Conservation (phyloP, 37 sponge, comb jelly and placozoan genomes). For the Mnemiopsis leidyi region DNA sequence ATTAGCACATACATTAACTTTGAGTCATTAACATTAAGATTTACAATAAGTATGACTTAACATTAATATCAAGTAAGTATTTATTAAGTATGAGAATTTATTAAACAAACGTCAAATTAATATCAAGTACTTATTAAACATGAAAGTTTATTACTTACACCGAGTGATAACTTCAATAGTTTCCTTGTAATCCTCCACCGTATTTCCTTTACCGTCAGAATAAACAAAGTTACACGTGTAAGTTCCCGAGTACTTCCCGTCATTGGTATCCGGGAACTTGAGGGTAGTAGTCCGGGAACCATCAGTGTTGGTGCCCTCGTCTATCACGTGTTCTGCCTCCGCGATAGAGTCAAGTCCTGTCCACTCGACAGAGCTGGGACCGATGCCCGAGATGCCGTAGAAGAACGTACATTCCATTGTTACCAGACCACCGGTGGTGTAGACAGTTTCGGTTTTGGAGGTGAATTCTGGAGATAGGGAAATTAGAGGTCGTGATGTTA, state of each 20-base stretch:
- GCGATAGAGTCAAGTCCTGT: background rate
- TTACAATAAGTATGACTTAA: too few species aligned
- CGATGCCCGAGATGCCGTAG: background rate
- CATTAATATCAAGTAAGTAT: too few species aligned
- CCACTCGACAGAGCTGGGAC: background rate
- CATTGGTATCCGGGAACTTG: background rate
- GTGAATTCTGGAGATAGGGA: background rate
- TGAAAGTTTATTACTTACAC: too few species aligned
- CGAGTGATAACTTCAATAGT: background rate
- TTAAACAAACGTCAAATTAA: too few species aligned
- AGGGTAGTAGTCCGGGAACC: background rate
- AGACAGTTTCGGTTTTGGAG: background rate
- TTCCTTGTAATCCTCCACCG: background rate
- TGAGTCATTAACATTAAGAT: too few species aligned
- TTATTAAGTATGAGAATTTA: too few species aligned
- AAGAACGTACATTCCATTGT: background rate
- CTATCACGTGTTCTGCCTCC: background rate
- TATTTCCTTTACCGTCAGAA: background rate
- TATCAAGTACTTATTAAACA: too few species aligned
- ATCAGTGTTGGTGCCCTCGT: slow-evolving; percentile 3
- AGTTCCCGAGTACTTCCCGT: background rate
- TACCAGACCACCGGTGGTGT: background rate
- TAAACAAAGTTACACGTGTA: background rate
- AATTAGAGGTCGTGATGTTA: too few species aligned
- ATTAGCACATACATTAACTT: too few species aligned